Evolutionary conservation across 1,140 invertebrate species (phyloP).

Genomic region (Aradophagus sp.): DNA sequence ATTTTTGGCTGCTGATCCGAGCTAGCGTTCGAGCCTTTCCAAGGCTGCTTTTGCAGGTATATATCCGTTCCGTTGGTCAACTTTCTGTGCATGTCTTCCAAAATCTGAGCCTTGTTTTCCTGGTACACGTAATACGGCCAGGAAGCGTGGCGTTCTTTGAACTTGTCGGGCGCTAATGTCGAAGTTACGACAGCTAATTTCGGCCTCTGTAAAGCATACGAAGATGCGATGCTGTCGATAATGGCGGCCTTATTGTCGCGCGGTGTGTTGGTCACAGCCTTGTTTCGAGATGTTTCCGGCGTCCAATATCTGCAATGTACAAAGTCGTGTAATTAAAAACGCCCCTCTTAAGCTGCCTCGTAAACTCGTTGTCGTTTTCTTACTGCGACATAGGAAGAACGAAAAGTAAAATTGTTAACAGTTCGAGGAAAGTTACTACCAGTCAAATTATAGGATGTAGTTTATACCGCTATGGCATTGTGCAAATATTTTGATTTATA

Average conservation of each 20-base stretch:
- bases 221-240: constrained; percentile 82
- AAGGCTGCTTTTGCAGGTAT: constrained; percentile 31
- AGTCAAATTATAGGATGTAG: too few relatives aligned
- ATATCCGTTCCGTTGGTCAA: constrained; percentile 60
- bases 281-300: constrained; percentile 58
- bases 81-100: constrained; percentile 67
- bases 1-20: constrained; percentile 64
- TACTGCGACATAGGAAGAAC: too few relatives aligned
- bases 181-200: constrained; percentile 62
- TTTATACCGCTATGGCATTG: too few relatives aligned
- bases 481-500: too few relatives aligned
- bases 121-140: constrained; percentile 64
- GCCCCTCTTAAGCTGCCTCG: too few relatives aligned
- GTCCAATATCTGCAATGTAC: constrained; percentile 70
- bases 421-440: too few relatives aligned
- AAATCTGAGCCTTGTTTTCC: constrained; percentile 64
- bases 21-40: constrained; percentile 57
- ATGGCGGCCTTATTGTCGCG: constrained; percentile 82
- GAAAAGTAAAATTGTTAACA: too few relatives aligned
- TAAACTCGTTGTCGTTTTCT: too few relatives aligned
- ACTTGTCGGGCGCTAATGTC: constrained; percentile 32
- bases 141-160: constrained; percentile 31
- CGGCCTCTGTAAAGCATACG: constrained; percentile 76
- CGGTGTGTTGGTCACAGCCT: constrained; percentile 50
- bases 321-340: background rate